Conservation (phyloP, 2,113 vertebrate species). For the Anarrhichthys ocellatus region DNA sequence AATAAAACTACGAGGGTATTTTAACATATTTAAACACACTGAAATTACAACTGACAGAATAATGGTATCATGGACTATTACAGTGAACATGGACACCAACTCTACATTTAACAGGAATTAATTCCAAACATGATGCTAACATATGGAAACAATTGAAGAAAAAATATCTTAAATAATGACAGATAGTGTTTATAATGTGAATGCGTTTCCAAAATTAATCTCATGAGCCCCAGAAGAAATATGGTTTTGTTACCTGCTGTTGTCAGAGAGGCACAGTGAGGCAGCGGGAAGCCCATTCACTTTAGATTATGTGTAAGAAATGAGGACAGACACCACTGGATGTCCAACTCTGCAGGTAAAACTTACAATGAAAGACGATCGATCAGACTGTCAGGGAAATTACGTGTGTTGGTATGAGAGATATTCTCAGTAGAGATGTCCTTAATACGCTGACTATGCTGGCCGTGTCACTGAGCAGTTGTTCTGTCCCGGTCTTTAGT, state of each 20-base stretch:
- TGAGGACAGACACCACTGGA: slow-evolving; percentile 13
- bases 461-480: not conserved
- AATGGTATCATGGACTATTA: slow-evolving; percentile 8
- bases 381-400: slow-evolving; percentile 32
- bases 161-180: not conserved
- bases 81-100: slow-evolving; percentile 23
- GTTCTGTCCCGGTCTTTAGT: not conserved
- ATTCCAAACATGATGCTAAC: slow-evolving; percentile 3
- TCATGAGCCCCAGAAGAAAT: slow-evolving; percentile 25
- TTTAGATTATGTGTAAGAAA: slow-evolving; percentile 49
- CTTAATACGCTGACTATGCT: not conserved
- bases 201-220: slow-evolving; percentile 14
- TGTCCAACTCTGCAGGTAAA: slow-evolving; percentile 34
- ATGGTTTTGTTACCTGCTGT: slow-evolving; percentile 2
- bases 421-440: not conserved
- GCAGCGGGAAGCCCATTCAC: slow-evolving; percentile 19
- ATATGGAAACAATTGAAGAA: slow-evolving; percentile 21
- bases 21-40: slow-evolving; percentile 6
- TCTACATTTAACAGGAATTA: slow-evolving; percentile 28
- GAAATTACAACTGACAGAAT: slow-evolving; percentile 3
- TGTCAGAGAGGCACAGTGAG: slow-evolving; percentile 6
- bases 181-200: slow-evolving; percentile 4
- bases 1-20: not conserved
- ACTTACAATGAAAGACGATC: slow-evolving; percentile 31
- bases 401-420: not conserved